phyloP scores from a whole-genome alignment of 2,113 vertebrate genomes.

The Crotalus viridis region DNA sequence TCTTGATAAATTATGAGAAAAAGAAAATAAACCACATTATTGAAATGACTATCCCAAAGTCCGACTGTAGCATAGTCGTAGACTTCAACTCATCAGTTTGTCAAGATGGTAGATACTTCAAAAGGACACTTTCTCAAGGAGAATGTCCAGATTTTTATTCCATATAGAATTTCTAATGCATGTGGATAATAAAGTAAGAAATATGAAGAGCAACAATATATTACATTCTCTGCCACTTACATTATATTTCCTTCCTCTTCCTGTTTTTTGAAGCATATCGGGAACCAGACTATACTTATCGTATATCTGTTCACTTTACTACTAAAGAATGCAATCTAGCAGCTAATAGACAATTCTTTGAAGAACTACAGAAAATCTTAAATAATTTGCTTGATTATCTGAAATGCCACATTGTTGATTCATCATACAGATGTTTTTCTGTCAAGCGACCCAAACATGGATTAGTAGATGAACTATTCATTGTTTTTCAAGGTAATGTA shows the following conservation, averaged over 20 bases:
- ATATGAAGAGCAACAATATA: background rate
- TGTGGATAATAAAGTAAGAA: background rate
- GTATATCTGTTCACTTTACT: conserved; percentile 60
- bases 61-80: background rate
- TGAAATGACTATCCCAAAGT: no score
- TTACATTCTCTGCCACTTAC: background rate
- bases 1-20: background rate
- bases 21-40: background rate
- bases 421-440: conserved; percentile 63
- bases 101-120: background rate
- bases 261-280: conserved; percentile 59
- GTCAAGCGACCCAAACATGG: conserved; percentile 50
- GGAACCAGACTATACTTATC: conserved; percentile 71
- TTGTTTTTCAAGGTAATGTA: conserved; percentile 69
- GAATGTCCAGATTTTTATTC: background rate
- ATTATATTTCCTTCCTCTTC: background rate
- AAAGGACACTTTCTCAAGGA: background rate
- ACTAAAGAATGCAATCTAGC: conserved; percentile 48
- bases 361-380: conserved; percentile 53
- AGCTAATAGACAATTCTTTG: conserved; percentile 55
- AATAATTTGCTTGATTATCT: conserved; percentile 59
- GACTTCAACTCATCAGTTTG: background rate
- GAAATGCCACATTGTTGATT: conserved; percentile 52
- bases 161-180: background rate
- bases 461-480: conserved; percentile 64